Evolutionary conservation across 2,113 vertebrate genomes (phyloP).

Genomic region (Hymenochirus boettgeri): DNA sequence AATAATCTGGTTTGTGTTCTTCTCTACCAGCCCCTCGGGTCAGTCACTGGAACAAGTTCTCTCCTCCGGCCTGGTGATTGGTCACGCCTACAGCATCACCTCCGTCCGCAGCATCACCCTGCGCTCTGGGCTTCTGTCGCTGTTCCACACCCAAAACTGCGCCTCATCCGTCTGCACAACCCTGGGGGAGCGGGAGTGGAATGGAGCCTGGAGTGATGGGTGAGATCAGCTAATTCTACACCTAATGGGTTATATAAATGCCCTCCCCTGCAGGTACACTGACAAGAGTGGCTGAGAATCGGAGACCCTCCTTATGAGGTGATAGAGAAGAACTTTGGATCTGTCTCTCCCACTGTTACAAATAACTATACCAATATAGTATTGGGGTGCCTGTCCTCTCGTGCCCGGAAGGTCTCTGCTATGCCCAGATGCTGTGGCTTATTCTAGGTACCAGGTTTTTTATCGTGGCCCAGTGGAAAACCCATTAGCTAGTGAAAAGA

Average conservation of each 20-base stretch:
- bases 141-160: slow-evolving; percentile 49
- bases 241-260: background rate
- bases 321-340: background rate
- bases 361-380: too few species aligned
- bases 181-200: slow-evolving; percentile 74
- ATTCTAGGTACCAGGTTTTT: too few species aligned
- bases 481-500: background rate
- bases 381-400: too few species aligned
- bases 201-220: slow-evolving; percentile 70
- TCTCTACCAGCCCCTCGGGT: slow-evolving; percentile 61
- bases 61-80: slow-evolving; percentile 67
- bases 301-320: too few species aligned
- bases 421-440: too few species aligned
- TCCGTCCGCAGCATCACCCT: slow-evolving; percentile 59
- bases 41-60: slow-evolving; percentile 64
- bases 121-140: slow-evolving; percentile 45
- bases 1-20: too few species aligned
- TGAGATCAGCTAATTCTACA: slow-evolving; percentile 27
- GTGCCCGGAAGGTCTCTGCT: too few species aligned
- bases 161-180: slow-evolving; percentile 71
- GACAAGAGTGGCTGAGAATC: background rate
- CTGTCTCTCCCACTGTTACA: background rate
- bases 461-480: background rate
- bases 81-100: slow-evolving; percentile 72
- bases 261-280: background rate